Percentiles rank a stretch among this genome's conserved stretches.
These are phyloP conservation scores for Chironomus striatipennis DNA, from an alignment of 1,140 invertebrate genomes.

Conservation along the genomic window DNA sequence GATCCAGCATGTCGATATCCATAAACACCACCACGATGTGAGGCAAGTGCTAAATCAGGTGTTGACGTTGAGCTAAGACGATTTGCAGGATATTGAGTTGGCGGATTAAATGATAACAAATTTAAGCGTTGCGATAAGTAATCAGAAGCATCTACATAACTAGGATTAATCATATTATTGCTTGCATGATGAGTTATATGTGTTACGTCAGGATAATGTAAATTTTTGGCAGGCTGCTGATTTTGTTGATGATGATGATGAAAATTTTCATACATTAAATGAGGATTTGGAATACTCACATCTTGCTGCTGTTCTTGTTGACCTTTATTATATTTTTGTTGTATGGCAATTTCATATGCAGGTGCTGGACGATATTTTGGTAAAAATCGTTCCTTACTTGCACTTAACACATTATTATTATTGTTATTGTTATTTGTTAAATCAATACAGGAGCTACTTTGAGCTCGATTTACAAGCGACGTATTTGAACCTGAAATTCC, in stretches of 20 bases:
- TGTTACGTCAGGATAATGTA: slow-evolving; percentile 49
- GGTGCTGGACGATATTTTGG: slow-evolving; percentile 86
- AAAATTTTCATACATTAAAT: slow-evolving; percentile 30
- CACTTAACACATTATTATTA: slow-evolving; percentile 26
- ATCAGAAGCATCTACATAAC: slow-evolving; percentile 26
- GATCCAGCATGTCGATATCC: slow-evolving; percentile 54
- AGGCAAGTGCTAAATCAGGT: slow-evolving; percentile 65
- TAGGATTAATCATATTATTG: slow-evolving; percentile 6
- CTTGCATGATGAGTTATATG: slow-evolving; percentile 38
- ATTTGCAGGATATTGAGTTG: slow-evolving; percentile 51
- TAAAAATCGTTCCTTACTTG: slow-evolving; percentile 48
- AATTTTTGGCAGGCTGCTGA: background rate
- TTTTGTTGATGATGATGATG: slow-evolving; percentile 34
- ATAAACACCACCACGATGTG: slow-evolving; percentile 39
- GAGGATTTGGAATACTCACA: slow-evolving; percentile 31
- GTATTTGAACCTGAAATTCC: slow-evolving; percentile 24
- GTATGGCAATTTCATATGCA: slow-evolving; percentile 88
- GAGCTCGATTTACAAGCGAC: slow-evolving; percentile 44
- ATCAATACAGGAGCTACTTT: slow-evolving; percentile 62
- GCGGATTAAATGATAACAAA: slow-evolving; percentile 68
- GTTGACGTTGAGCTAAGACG: slow-evolving; percentile 67
- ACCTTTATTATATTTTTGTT: slow-evolving; percentile 62
- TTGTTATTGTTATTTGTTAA: slow-evolving; percentile 44
- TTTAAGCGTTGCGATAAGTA: slow-evolving; percentile 45
- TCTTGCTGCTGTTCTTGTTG: slow-evolving; percentile 34